Conservation (phyloP, 1,140 invertebrate genomes). For the Temnothorax nylanderi region DNA sequence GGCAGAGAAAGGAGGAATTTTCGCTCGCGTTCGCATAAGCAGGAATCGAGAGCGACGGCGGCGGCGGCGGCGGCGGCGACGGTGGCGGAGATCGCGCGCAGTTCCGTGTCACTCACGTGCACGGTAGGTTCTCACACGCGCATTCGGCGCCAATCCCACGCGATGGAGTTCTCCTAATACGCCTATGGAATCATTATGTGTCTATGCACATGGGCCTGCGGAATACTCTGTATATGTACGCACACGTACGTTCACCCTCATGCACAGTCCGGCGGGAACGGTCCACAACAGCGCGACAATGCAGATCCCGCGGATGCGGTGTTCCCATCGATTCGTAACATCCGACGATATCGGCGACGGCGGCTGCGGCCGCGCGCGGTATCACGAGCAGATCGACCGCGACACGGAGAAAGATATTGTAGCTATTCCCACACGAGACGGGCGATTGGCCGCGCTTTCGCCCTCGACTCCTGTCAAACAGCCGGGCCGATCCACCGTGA, state of each 20-base stretch:
- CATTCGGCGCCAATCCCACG: not conserved
- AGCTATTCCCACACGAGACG: conserved; percentile 53
- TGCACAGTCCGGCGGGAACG: conserved; percentile 52
- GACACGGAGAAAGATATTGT: conserved; percentile 64
- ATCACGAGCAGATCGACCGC: conserved; percentile 57
- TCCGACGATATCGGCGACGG: conserved; percentile 60
- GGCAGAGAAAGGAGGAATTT: conserved; percentile 45
- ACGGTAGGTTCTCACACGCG: not conserved
- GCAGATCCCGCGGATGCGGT: conserved; percentile 46
- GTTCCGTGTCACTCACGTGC: conserved; percentile 40
- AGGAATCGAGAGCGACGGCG: conserved; percentile 34
- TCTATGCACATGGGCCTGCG: not conserved
- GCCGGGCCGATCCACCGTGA: conserved; percentile 24
- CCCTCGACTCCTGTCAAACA: not conserved
- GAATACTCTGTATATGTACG: not conserved
- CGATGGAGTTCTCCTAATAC: not conserved
- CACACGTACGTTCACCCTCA: not conserved
- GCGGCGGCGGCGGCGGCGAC: not conserved
- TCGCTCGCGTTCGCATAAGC: conserved; percentile 12
- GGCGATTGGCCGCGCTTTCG: conserved; percentile 54
- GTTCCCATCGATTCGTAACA: conserved; percentile 65
- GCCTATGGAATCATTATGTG: not conserved
- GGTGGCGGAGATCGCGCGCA: conserved; percentile 26
- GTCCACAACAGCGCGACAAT: conserved; percentile 39
- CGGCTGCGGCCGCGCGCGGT: not conserved